phyloP scores from a whole-genome alignment of 2,113 vertebrate genomes.

The Chlorodrepanis virens region DNA sequence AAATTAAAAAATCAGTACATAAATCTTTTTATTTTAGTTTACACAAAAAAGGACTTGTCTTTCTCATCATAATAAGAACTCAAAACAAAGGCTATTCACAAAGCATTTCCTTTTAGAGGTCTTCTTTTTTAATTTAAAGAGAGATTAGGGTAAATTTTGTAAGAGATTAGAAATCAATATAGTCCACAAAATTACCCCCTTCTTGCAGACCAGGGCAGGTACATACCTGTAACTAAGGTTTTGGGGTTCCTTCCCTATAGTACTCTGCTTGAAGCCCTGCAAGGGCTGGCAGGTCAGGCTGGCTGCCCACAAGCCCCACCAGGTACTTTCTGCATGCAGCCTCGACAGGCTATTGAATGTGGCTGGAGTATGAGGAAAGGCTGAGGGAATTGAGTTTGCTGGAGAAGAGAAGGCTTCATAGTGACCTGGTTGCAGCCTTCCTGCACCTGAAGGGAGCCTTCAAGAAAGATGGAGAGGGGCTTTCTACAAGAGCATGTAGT shows the following conservation, averaged over 20 bases:
- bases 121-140: background rate
- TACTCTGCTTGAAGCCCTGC: accelerated
- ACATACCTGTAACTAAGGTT: background rate
- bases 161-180: background rate
- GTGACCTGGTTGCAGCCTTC: background rate
- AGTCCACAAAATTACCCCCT: background rate
- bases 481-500: background rate
- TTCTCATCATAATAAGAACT: background rate
- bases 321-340: background rate
- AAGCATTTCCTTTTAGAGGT: background rate
- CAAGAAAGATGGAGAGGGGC: background rate
- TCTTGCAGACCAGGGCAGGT: background rate
- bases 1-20: background rate
- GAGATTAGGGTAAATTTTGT: background rate
- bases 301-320: accelerated
- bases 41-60: background rate
- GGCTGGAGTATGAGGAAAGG: background rate
- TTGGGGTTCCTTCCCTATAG: background rate
- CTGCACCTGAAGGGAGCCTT: background rate
- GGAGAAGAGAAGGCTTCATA: background rate
- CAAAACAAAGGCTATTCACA: background rate
- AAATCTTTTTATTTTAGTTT: background rate
- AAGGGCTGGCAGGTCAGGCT: background rate
- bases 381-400: background rate
- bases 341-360: background rate